Conservation (phyloP, 2,113 vertebrate genomes). For the Trogon melanurus region DNA sequence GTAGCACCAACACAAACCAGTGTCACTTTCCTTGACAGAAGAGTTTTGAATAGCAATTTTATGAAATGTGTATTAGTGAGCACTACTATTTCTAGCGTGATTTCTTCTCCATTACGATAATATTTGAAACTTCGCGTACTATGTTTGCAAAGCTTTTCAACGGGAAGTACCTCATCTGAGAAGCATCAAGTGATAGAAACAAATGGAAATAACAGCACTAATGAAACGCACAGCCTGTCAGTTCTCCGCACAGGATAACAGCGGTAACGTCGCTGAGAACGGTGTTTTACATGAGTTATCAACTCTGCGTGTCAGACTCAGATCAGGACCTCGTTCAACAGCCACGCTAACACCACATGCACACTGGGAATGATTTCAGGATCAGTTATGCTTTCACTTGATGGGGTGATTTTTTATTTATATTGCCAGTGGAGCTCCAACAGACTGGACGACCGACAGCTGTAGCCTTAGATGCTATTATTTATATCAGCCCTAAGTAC, state of each 20-base stretch:
- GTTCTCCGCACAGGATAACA: background rate
- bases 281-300: background rate
- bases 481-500: background rate
- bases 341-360: fast-evolving
- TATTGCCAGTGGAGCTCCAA: background rate
- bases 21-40: background rate
- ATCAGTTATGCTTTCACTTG: background rate
- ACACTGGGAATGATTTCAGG: background rate
- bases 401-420: background rate
- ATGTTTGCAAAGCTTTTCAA: background rate
- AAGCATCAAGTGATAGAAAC: constrained; percentile 2
- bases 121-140: background rate
- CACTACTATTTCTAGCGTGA: background rate
- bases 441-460: background rate
- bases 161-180: background rate
- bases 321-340: background rate
- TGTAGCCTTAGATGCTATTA: background rate
- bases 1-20: background rate
- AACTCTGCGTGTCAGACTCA: background rate
- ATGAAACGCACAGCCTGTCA: background rate
- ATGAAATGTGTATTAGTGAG: background rate
- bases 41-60: background rate
- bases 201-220: background rate
- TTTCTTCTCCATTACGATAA: background rate
- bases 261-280: fast-evolving